These are phyloP conservation scores for Calyptomena viridis DNA, from an alignment of 2,113 vertebrate genomes.

Conservation along the genomic window DNA sequence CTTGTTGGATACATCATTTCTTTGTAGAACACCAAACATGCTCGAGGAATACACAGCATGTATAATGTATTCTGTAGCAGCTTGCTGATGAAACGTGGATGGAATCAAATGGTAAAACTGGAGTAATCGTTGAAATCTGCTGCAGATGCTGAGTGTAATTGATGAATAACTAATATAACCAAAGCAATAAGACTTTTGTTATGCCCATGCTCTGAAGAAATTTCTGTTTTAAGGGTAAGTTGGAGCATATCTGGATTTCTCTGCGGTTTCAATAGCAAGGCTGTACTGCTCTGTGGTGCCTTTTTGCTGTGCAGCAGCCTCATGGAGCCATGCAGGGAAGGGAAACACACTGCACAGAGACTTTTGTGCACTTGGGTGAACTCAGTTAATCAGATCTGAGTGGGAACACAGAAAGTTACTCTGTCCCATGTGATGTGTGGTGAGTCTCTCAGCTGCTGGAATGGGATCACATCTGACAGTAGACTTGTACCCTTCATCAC, in stretches of 20 bases:
- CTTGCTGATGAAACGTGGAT: conserved; percentile 24
- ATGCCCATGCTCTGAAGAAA: neutral
- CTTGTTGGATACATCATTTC: neutral
- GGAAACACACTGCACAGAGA: neutral
- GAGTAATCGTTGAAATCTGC: conserved; percentile 4
- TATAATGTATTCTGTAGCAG: neutral
- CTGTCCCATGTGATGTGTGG: neutral
- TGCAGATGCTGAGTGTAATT: neutral
- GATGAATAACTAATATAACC: conserved; percentile 36
- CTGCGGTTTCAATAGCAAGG: neutral
- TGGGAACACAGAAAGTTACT: neutral
- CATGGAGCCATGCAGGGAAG: accelerated
- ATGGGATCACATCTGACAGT: accelerated
- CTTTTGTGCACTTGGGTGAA: neutral
- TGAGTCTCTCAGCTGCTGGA: neutral
- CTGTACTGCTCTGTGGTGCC: neutral
- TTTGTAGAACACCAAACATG: neutral
- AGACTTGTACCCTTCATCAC: neutral
- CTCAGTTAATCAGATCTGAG: neutral
- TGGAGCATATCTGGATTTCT: neutral
- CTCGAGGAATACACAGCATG: neutral
- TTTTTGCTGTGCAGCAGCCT: neutral
- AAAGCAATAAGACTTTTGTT: neutral
- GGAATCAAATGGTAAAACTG: neutral
- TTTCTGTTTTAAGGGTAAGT: neutral